Conservation (phyloP, 2,888 invertebrate genomes). For the Falcaria lacertinaria region DNA sequence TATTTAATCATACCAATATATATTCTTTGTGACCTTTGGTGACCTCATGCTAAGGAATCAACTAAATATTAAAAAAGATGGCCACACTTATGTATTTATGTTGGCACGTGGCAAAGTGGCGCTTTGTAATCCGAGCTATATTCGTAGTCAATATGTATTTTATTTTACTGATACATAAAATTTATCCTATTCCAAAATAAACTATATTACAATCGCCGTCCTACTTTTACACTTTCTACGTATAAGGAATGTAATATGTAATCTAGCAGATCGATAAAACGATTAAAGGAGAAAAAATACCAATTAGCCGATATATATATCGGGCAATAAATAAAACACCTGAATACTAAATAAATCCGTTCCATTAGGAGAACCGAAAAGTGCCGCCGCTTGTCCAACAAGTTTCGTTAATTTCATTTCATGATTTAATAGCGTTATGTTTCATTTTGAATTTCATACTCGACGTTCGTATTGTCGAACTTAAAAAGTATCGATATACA, state of each 20-base stretch:
- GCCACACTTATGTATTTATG: no score
- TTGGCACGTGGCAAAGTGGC: no score
- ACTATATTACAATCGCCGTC: constrained; percentile 26
- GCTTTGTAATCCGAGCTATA: no score
- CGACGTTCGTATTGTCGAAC: constrained; percentile 14
- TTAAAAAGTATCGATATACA: not conserved
- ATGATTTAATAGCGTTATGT: constrained; percentile 30
- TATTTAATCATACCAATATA: no score
- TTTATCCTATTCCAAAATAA: no score
- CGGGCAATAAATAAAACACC: constrained; percentile 38
- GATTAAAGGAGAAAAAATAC: constrained; percentile 23
- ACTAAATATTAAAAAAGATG: no score
- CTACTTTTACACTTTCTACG: no score
- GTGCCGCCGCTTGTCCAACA: constrained; percentile 23
- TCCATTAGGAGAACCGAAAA: constrained; percentile 27
- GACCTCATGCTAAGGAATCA: no score
- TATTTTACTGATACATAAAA: no score
- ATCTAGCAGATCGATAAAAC: constrained; percentile 30
- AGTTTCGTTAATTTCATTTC: constrained; percentile 25
- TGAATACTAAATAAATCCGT: constrained; percentile 37
- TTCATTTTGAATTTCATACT: constrained; percentile 27
- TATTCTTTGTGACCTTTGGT: no score
- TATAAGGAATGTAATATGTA: no score
- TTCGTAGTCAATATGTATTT: no score
- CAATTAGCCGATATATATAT: constrained; percentile 45